phyloP scores from a whole-genome alignment of 2,888 invertebrate species.

The Drosophila leonis region DNA sequence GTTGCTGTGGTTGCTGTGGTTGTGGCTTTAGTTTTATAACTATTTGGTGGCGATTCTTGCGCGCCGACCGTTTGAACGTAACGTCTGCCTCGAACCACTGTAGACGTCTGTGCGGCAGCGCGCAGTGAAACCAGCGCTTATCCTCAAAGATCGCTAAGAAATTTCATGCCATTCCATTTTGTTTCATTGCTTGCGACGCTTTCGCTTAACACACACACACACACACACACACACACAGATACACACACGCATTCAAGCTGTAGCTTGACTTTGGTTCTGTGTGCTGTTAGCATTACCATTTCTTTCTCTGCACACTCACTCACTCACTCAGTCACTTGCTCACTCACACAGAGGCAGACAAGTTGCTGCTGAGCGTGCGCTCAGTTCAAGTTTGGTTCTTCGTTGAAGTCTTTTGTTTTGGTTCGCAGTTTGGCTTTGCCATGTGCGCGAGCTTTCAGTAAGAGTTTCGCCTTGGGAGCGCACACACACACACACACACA shows the following conservation, averaged over 20 bases:
- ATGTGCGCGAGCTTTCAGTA: slow-evolving; percentile 68
- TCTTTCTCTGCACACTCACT: slow-evolving; percentile 54
- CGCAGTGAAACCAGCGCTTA: slow-evolving; percentile 83
- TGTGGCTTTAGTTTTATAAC: slow-evolving; percentile 16
- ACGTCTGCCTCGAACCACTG: slow-evolving; percentile 83
- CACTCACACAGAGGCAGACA: slow-evolving; percentile 6
- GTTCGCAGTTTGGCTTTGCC: slow-evolving; percentile 67
- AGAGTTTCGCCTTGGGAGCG: slow-evolving; percentile 74
- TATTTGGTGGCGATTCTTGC: slow-evolving; percentile 64
- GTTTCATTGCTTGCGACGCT: slow-evolving; percentile 68
- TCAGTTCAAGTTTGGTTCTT: slow-evolving; percentile 71
- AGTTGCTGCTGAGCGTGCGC: slow-evolving; percentile 33
- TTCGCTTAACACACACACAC: slow-evolving; percentile 63
- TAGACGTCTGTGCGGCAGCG: slow-evolving; percentile 84
- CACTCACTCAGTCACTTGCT: slow-evolving; percentile 13
- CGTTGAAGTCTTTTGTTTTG: slow-evolving; percentile 80
- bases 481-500: slow-evolving; percentile 16
- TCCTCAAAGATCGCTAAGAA: slow-evolving; percentile 83
- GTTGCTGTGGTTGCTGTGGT: slow-evolving; percentile 17
- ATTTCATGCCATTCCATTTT: slow-evolving; percentile 80
- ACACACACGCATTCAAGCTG: slow-evolving; percentile 22
- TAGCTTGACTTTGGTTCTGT: slow-evolving; percentile 59
- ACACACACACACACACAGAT: slow-evolving; percentile 14
- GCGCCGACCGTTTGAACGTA: slow-evolving; percentile 79
- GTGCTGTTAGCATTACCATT: slow-evolving; percentile 62